Base-by-base conservation (phyloP, 2,797 vertebrate species). In the Pelodytes ibericus region DNA sequence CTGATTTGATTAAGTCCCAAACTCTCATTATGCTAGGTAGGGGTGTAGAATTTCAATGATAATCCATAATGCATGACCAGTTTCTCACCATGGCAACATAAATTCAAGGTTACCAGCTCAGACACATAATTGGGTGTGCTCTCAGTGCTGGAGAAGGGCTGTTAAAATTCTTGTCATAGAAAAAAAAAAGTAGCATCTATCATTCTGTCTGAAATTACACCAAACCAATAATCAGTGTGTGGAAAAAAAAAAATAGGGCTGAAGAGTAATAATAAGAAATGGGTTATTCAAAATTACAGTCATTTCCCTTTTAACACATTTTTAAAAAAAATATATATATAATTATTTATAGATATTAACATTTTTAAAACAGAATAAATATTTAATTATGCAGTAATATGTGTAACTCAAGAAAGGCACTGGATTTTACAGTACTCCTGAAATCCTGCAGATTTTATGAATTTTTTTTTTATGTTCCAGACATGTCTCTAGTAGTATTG, bases 61-160 rank as follows among this genome's bases (percentile, higher is more conserved):
- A 95, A 99, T 98, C 95, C 96, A 99, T 98, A 99, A 99, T 99
- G 96, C 97, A 98, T 99, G 96, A 97, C 96, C 95, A 95, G 93
- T 94, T 95, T 94, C 96, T 99, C 92, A 73, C 95, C 95, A 99
- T 99, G 95, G 96, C 90, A 95, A 99, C 97, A 97, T 97, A 99
- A 98, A 98, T 98, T 98, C 97, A 99, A 99, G 97, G 97, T 98
- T 99, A 98, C 96, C 92, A 92, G 96, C 96, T 94, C 96, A 95
- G 96, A 96, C 91, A 93, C 96, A 96, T 99, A 98, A 99, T 98
- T 98, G 96, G 96, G 94, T 95, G 95, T 90, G 94, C 95, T 92
- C 86, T 92, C 94, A 96, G 95, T 90, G 91, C 94, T 92, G 95
- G 93, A 94, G 95, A 93, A 95, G 94, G 95, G 94, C 95, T 97